These are phyloP conservation scores for Drosophila punjabiensis DNA, from an alignment of 1,140 invertebrate genomes.

Conservation along the genomic window DNA sequence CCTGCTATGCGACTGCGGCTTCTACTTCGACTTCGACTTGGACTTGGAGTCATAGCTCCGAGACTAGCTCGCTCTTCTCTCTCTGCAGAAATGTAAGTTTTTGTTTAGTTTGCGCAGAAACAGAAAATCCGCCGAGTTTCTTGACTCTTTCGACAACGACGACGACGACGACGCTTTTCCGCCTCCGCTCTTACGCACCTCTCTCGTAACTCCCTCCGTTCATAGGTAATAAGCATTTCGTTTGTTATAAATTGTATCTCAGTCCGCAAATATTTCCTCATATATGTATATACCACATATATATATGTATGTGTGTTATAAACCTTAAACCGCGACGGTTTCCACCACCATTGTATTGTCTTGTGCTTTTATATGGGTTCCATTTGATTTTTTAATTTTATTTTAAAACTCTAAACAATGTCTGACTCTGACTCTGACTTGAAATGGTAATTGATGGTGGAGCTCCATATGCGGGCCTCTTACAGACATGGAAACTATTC, in stretches of 20 bases:
- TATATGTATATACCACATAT: conserved; percentile 17
- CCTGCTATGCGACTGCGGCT: conserved; percentile 38
- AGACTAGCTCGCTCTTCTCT: conserved; percentile 6
- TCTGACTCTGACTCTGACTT: conserved; percentile 60
- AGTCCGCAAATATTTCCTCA: conserved; percentile 63
- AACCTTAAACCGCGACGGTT: conserved; percentile 42
- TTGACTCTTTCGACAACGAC: conserved; percentile 67
- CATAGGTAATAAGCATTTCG: conserved; percentile 53
- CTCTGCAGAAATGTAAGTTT: conserved; percentile 24
- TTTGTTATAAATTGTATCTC: conserved; percentile 61
- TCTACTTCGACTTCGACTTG: conserved; percentile 18
- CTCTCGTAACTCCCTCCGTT: conserved; percentile 39
- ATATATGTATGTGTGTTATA: conserved; percentile 25
- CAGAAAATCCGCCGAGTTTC: conserved; percentile 73
- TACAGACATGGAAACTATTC: conserved; percentile 56
- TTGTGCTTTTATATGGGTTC: conserved; percentile 73
- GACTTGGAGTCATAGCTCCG: neutral
- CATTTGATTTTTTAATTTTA: conserved; percentile 77
- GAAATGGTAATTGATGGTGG: conserved; percentile 60
- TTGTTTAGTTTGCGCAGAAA: conserved; percentile 34
- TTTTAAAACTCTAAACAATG: conserved; percentile 80
- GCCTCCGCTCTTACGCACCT: conserved; percentile 51
- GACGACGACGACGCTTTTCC: conserved; percentile 44
- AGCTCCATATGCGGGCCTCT: conserved; percentile 67
- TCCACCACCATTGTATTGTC: conserved; percentile 48